Evolutionary conservation across 92 coral and sea anemone genomes (phyloP), one percentile per base, ranked within the genome.

Genomic region (Palythoa heliodiscus): DNA sequence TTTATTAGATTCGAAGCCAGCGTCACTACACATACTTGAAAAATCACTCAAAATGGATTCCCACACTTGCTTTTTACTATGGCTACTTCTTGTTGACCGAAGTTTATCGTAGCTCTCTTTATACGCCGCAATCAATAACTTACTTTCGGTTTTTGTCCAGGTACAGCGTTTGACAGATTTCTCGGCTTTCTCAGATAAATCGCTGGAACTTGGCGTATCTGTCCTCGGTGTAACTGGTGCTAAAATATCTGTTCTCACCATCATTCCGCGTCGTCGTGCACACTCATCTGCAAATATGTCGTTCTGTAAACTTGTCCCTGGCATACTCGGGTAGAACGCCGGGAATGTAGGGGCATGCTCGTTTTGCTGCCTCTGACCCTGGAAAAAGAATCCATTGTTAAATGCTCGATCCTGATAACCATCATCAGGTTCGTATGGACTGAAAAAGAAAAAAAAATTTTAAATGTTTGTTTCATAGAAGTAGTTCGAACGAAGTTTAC

Each of bases 61-160:
- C 91, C 91, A 84, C n/a, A 83, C 79, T 15, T 84, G 55, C 75
- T 87, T 73, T 71, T 76, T 82, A 23, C 91, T 82, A 12, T 84
- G 91, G 88, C 82, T 85, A 70, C 92, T 85, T 69, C 66, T 84
- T 57, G 91, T 61, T 19, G 89, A 71, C 43, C 64, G 80, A 24
- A 89, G 39, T 35, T 55, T 39, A 35, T 85, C 83, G n/a, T 81
- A 81, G 25, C 73, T 53, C 10, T 88, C 88, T 47, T 64, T 52
- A 73, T 84, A 84, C 43, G 91, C 76, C 60, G 48, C n/a, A n/a
- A n/a, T n/a, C n/a, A n/a, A n/a, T n/a, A n/a, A n/a, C n/a, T n/a
- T n/a, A n/a, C n/a, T n/a, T n/a, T 43, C n/a, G n/a, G n/a, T n/a
- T n/a, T n/a, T n/a, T n/a, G n/a, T n/a, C n/a, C n/a, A n/a, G n/a